These are phyloP conservation scores for Bombus superbus DNA, from an alignment of 1,140 invertebrate genomes.

Conservation along the genomic window DNA sequence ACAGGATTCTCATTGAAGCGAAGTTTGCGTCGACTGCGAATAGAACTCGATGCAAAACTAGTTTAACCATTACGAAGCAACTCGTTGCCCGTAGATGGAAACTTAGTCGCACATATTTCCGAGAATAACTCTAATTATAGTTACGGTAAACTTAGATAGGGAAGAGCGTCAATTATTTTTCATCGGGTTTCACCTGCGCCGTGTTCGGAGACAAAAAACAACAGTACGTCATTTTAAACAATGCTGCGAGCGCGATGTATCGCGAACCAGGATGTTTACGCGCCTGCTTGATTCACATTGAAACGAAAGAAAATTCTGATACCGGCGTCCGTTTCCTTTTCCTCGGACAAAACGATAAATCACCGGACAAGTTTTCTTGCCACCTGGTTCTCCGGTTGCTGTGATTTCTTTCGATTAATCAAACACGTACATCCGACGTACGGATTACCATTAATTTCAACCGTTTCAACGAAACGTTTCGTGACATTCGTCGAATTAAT, in stretches of 20 bases:
- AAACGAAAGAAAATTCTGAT: conserved; percentile 51
- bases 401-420: conserved; percentile 63
- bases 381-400: background rate
- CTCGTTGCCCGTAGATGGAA: background rate
- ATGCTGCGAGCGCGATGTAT: background rate
- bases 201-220: background rate
- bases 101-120: background rate
- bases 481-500: conserved; percentile 24
- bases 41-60: background rate
- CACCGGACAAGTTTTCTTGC: conserved; percentile 53
- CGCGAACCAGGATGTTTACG: background rate
- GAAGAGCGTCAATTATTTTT: background rate
- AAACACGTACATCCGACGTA: conserved; percentile 47
- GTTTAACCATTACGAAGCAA: background rate
- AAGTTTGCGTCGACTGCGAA: background rate
- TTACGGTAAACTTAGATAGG: background rate
- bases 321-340: conserved; percentile 11
- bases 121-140: background rate
- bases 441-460: conserved; percentile 63
- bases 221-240: background rate
- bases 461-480: conserved; percentile 19
- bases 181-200: background rate
- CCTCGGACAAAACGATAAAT: conserved; percentile 53
- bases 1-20: background rate
- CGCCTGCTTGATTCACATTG: background rate